phyloP scores from a whole-genome alignment of 2,888 invertebrate genomes.

The Parochlus steinenii region DNA sequence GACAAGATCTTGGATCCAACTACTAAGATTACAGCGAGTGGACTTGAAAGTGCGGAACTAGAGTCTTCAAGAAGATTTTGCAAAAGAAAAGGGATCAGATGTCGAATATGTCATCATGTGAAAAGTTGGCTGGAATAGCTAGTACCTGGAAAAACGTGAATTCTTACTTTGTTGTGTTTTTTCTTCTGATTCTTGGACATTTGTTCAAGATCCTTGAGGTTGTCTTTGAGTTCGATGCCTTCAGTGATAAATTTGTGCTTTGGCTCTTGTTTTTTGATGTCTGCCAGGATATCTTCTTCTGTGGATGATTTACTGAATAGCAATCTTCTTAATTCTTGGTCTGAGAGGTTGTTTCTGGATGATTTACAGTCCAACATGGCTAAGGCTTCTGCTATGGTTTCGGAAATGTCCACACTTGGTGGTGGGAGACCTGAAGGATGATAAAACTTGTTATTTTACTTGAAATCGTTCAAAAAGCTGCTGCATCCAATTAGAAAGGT shows the following conservation, averaged over 20 bases:
- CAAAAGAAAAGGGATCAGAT: slow-evolving; percentile 21
- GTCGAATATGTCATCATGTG: slow-evolving; percentile 30
- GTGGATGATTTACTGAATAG: not conserved
- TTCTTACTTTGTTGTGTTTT: slow-evolving; percentile 21
- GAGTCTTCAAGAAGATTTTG: slow-evolving; percentile 16
- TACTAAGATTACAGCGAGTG: slow-evolving; percentile 31
- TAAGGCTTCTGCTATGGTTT: slow-evolving; percentile 17
- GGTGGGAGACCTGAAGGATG: slow-evolving; percentile 18
- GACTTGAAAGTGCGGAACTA: slow-evolving; percentile 22
- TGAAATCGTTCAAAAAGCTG: no score
- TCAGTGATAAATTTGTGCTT: slow-evolving; percentile 8
- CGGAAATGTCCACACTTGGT: slow-evolving; percentile 17
- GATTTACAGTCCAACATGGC: no score
- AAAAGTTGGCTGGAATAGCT: not conserved
- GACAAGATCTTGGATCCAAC: slow-evolving; percentile 17
- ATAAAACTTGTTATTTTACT: no score
- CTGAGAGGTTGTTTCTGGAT: no score
- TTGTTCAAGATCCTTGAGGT: not conserved
- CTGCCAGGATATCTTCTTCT: not conserved
- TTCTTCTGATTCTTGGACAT: slow-evolving; percentile 6
- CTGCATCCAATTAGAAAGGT: no score
- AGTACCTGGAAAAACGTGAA: not conserved
- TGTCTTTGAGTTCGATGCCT: slow-evolving; percentile 8
- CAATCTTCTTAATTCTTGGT: not conserved
- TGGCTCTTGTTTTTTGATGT: not conserved